Evolutionary conservation across 2,888 invertebrate genomes (phyloP).

Genomic region (Desoria tigrina): DNA sequence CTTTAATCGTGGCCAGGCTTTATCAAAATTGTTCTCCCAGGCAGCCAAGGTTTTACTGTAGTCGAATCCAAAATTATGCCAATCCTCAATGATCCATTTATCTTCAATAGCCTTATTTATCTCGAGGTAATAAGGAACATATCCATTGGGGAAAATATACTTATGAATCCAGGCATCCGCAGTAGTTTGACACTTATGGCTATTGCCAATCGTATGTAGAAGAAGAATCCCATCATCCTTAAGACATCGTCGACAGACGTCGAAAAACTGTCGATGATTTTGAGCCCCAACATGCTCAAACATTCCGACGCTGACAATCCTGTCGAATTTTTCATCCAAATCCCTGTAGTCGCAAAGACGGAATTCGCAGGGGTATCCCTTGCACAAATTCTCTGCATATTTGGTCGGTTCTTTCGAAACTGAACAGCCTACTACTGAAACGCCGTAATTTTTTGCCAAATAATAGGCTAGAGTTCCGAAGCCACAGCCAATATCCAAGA

Average conservation of each 20-base stretch:
- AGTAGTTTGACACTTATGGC: neutral
- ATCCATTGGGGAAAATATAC: conserved; percentile 12
- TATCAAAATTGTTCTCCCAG: neutral
- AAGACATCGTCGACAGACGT: too few species aligned
- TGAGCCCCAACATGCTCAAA: too few species aligned
- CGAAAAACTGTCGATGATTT: too few species aligned
- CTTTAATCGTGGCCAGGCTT: neutral
- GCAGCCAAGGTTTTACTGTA: neutral
- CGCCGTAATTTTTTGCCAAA: conserved; percentile 35
- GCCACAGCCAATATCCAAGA: conserved; percentile 39
- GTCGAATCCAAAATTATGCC: conserved; percentile 27
- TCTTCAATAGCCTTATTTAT: conserved; percentile 15
- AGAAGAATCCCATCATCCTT: conserved; percentile 13
- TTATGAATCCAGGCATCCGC: conserved; percentile 10
- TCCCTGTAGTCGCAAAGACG: too few species aligned
- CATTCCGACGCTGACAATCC: too few species aligned
- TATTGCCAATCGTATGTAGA: conserved; percentile 15
- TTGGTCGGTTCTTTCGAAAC: conserved; percentile 32
- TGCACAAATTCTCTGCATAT: conserved; percentile 10
- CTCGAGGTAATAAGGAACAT: conserved; percentile 8
- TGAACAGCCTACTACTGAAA: conserved; percentile 34
- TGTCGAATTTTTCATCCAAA: too few species aligned
- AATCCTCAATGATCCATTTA: conserved; percentile 41
- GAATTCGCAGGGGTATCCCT: too few species aligned
- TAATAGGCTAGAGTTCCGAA: conserved; percentile 36